Evolutionary conservation across 2,888 invertebrate genomes (phyloP).

Genomic region (Rhaphigaster nebulosa): DNA sequence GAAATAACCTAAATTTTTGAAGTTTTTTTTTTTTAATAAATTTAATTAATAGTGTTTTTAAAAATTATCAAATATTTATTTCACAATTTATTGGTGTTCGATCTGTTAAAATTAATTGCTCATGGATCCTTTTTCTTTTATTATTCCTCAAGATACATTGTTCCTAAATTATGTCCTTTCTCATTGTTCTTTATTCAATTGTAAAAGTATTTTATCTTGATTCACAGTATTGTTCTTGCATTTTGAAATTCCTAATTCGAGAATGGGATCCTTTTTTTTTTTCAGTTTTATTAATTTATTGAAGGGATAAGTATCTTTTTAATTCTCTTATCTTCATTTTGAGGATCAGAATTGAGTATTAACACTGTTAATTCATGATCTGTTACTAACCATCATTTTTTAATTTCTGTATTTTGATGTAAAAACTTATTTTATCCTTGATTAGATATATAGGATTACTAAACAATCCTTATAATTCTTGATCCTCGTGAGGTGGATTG

Average conservation of each 20-base stretch:
- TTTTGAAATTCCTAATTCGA: not conserved
- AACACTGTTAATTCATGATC: not conserved
- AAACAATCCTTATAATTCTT: not conserved
- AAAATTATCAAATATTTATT: no score
- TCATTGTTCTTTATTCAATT: not conserved
- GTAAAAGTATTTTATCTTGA: not conserved
- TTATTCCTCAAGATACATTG: no score
- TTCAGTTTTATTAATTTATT: not conserved
- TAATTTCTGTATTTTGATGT: not conserved
- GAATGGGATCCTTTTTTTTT: not conserved
- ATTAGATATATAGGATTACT: not conserved
- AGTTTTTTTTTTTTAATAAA: no score
- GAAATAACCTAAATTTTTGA: no score
- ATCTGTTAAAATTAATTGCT: not conserved
- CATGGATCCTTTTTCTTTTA: not conserved
- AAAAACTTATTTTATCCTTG: not conserved
- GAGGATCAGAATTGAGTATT: not conserved
- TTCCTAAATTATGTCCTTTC: not conserved
- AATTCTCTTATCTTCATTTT: not conserved
- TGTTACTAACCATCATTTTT: not conserved
- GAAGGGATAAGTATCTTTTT: not conserved
- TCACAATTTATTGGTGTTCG: not conserved
- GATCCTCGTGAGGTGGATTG: not conserved
- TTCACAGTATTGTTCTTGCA: not conserved
- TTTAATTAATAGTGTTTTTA: no score